Evolutionary conservation across 1,140 invertebrate species (phyloP).

Genomic region (Nymphalis io): DNA sequence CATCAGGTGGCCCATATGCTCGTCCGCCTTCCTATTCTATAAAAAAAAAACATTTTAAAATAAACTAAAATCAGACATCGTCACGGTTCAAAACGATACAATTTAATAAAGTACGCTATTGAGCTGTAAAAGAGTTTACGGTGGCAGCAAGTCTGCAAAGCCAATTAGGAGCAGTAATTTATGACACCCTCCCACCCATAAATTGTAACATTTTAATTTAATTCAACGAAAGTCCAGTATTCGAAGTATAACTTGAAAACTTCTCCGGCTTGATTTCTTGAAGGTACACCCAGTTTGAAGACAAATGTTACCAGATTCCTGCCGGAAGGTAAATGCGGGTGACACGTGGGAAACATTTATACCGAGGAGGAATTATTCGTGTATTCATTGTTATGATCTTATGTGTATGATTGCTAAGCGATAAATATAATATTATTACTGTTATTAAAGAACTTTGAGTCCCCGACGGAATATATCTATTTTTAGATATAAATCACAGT

Average conservation of each 20-base stretch:
- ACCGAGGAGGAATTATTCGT: too few species aligned
- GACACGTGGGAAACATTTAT: too few species aligned
- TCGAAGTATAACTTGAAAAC: conserved; percentile 39
- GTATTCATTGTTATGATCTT: too few species aligned
- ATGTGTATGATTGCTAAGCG: too few species aligned
- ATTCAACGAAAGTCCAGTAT: conserved; percentile 46
- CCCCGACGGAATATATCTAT: too few species aligned
- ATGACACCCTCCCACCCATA: conserved; percentile 52
- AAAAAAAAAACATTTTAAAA: not conserved
- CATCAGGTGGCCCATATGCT: too few species aligned
- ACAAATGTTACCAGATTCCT: conserved; percentile 22
- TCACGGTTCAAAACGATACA: conserved; percentile 26
- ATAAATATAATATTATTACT: too few species aligned
- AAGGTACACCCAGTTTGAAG: conserved; percentile 22
- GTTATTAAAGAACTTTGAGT: too few species aligned
- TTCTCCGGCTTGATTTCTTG: conserved; percentile 35
- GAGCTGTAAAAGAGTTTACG: conserved; percentile 49
- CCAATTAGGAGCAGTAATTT: conserved; percentile 60
- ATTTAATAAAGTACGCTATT: conserved; percentile 44
- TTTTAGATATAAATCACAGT: too few species aligned
- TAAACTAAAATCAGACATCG: conserved; percentile 23
- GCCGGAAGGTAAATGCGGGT: not conserved
- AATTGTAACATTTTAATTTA: conserved; percentile 71
- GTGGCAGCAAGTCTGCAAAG: conserved; percentile 46
- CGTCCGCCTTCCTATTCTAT: too few species aligned